Percentiles rank a stretch among this genome's conserved stretches.
Evolutionary conservation across 1,140 invertebrate genomes (phyloP).

Genomic region (Caenorhabditis briggsae): DNA sequence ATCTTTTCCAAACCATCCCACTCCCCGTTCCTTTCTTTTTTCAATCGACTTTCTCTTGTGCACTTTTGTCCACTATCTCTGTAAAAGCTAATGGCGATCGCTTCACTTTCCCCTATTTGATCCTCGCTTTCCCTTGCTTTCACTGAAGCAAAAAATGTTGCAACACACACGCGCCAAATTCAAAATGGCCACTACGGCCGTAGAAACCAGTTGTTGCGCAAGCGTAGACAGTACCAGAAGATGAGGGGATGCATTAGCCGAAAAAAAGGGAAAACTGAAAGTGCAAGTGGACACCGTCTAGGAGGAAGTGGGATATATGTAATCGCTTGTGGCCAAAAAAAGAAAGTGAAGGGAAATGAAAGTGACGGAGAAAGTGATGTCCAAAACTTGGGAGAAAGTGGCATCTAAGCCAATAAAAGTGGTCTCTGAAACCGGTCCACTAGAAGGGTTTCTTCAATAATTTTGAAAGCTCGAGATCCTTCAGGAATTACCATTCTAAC

Average conservation of each 20-base stretch:
- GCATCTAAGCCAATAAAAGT: constrained; percentile 21
- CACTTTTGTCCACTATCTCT: constrained; percentile 25
- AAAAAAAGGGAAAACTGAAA: constrained; percentile 40
- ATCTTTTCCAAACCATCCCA: not conserved
- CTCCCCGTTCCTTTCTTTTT: not conserved
- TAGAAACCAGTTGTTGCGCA: constrained; percentile 52
- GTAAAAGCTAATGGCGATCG: constrained; percentile 24
- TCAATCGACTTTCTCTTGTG: constrained; percentile 30
- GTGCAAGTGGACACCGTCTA: constrained; percentile 53
- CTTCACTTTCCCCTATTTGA: constrained; percentile 36
- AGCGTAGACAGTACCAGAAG: constrained; percentile 2
- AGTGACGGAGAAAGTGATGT: constrained; percentile 7
- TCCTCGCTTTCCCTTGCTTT: constrained; percentile 42
- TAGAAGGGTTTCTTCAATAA: not conserved
- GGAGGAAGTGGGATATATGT: not conserved
- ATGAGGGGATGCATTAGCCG: not conserved
- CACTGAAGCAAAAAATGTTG: constrained; percentile 29
- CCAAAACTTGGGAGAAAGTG: constrained; percentile 28
- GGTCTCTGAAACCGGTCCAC: constrained; percentile 8
- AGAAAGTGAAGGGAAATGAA: constrained; percentile 5
- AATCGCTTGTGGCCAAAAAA: constrained; percentile 26
- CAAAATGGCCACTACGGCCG: constrained; percentile 17
- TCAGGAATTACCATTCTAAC: not conserved
- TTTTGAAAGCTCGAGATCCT: constrained; percentile 1
- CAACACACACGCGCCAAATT: constrained; percentile 37